Evolutionary conservation across 1,140 invertebrate genomes (phyloP), one percentile per base, ranked within the genome.

Genomic region (Ceratosolen fusciceps): DNA sequence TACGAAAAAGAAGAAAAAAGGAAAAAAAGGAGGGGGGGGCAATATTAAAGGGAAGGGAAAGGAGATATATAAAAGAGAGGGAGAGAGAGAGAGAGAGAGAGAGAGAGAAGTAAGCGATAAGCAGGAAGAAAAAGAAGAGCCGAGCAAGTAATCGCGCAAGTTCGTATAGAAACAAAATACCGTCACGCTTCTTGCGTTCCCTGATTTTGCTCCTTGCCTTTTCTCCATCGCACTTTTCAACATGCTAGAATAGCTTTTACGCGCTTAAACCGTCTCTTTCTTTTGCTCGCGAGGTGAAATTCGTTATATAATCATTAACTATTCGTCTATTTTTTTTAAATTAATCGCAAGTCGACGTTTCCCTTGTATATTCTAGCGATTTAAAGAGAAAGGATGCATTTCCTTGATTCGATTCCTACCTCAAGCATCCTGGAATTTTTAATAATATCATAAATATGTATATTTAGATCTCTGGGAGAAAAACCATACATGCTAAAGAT

Each of bases 101-200:
- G 5, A 12, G 5, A 5, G 39, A 43, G 5, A 43, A 43, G 12
- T 43, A 43, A 43, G 39, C 39, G 39, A 43, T 7, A 12, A 12
- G 39, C 5, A 43, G 12, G 5, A 43, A 43, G 39, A 43, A 70
- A 39, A 70, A 31, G 24, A 56, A 70, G 62, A 58, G 62, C 19
- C 21, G 43, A 52, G 74, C 60, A 19, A 24, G 8, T 14, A 14
- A n/a, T 49, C 60, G 37, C 62, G 49, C 24, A 62, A 68, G 71
- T 72, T 72, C 56, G 76, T 43, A 12, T 5, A 43, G 39, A 5
- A 43, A 43, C 39, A 43, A 72, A 78, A 78, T 78, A 72, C 76
- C 67, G 71, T 78, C 76, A 78, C 68, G 76, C 68, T 78, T 78
- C 62, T 54, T 78, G 58, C 76, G 68, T 78, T 78, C 34, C 76